These are phyloP conservation scores for Ditula angustiorana DNA, from an alignment of 2,888 invertebrate genomes.

Conservation along the genomic window DNA sequence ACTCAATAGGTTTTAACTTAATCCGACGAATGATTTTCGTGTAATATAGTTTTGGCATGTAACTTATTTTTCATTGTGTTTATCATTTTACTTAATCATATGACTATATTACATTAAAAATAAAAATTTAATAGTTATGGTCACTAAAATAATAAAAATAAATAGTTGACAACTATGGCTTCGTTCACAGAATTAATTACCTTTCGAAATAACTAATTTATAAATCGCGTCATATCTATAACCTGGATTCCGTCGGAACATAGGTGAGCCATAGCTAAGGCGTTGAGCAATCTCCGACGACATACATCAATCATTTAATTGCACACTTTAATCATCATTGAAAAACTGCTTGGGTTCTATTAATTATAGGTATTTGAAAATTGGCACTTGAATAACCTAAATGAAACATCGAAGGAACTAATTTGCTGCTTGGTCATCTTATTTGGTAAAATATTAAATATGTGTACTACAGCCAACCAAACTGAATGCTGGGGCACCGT, in stretches of 20 bases:
- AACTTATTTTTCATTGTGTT: no score
- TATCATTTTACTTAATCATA: no score
- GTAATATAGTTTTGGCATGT: no score
- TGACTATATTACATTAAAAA: no score
- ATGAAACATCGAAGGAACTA: neutral
- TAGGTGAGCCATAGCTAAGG: neutral
- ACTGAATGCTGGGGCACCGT: no score
- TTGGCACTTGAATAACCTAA: neutral
- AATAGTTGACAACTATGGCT: no score
- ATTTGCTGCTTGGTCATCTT: neutral
- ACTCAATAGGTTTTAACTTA: neutral
- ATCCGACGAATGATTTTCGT: no score
- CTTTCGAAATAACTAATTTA: neutral
- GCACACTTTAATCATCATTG: slow-evolving; percentile 25
- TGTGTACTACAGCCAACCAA: no score
- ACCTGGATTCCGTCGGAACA: neutral
- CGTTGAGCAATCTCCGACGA: slow-evolving; percentile 18
- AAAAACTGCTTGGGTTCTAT: slow-evolving; percentile 25
- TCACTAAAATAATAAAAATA: no score
- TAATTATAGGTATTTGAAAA: slow-evolving; percentile 19
- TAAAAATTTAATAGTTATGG: no score
- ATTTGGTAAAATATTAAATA: no score
- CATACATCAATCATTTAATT: slow-evolving; percentile 21
- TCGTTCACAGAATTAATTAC: neutral
- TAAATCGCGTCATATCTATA: neutral